Evolutionary conservation across 1,140 invertebrate genomes (phyloP), one percentile per base, ranked within the genome.

Genomic region (Heliconius eleuchia): DNA sequence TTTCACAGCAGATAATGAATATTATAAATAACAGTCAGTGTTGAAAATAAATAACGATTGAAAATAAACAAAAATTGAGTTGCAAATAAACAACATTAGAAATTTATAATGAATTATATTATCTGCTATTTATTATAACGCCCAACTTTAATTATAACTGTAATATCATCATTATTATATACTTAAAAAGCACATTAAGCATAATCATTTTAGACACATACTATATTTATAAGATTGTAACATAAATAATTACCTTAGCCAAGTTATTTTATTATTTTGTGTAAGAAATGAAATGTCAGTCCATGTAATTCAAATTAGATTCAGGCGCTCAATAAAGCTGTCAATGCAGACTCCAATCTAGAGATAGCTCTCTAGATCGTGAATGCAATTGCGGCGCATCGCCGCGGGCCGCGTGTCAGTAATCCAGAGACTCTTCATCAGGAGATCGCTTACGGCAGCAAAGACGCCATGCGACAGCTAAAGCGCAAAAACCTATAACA

Each of bases 341-440:
- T 95, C 94, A 95, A 95, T 95, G 94, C 78, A 95, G 84, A 87
- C 91, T 95, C 94, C 94, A 95, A 84, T 95, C 94, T 77, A 94
- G 87, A 23, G 92, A 88, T 39, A 92, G 84, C 77, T 94, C 93
- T 81, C 92, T 89, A 73, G 94, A 92, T 11, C 93, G 84, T 16
- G 89, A 95, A 81, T 90, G 90, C 34, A 16, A 87, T 92, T 0
- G 93, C 89, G 89, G 93, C 84, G 92, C 93, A 85, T 91, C 89
- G 84, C 93, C 93, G 93, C 93, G 92, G 82, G 94, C 94, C 89
- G 91, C 92, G 82, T 95, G 94, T 95, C 94, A 95, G 93, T 95
- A 95, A 83, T 94, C 92, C 89, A 95, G 66, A 30, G 94, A 94
- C 39, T 92, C 90, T 42, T 95, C 94, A 74, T 95, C 93, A 23